Conservation (phyloP, 92 coral and sea anemone genomes). For the Epizoanthus ramosus region DNA sequence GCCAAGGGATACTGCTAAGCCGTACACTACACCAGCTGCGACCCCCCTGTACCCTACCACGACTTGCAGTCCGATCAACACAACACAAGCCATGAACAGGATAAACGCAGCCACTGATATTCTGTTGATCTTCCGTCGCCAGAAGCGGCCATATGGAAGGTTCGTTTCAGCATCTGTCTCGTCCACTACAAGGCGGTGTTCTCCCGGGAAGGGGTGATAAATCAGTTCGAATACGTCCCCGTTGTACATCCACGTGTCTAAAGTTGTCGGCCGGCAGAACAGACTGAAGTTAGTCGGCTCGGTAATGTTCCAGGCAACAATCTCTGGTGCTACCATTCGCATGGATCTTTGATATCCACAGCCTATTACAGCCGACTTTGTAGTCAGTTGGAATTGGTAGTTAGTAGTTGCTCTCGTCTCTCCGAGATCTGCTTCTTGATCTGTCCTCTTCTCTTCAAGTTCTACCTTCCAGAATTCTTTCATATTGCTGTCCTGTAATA, state of each 20-base stretch:
- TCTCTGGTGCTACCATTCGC: constrained; percentile 7
- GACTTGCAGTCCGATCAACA: not conserved
- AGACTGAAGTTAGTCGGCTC: not conserved
- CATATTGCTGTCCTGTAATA: not conserved
- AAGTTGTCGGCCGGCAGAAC: constrained; percentile 17
- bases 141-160: constrained; percentile 18
- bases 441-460: not conserved
- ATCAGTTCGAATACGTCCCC: constrained; percentile 20
- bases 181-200: constrained; percentile 20
- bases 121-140: constrained; percentile 30
- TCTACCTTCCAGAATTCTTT: constrained; percentile 21
- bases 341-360: not conserved
- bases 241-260: constrained; percentile 38
- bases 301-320: constrained; percentile 4
- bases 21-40: constrained; percentile 1
- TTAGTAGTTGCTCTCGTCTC: not conserved
- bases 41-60: constrained; percentile 18
- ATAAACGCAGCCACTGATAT: constrained; percentile 10
- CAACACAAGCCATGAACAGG: not conserved
- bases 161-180: not conserved
- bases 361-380: not conserved
- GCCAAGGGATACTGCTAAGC: constrained; percentile 1
- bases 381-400: not conserved
- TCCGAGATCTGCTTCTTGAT: not conserved
- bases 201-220: constrained; percentile 35